Evolutionary conservation across 2,888 invertebrate species (phyloP).

Genomic region (Drosophila longiperda): DNA sequence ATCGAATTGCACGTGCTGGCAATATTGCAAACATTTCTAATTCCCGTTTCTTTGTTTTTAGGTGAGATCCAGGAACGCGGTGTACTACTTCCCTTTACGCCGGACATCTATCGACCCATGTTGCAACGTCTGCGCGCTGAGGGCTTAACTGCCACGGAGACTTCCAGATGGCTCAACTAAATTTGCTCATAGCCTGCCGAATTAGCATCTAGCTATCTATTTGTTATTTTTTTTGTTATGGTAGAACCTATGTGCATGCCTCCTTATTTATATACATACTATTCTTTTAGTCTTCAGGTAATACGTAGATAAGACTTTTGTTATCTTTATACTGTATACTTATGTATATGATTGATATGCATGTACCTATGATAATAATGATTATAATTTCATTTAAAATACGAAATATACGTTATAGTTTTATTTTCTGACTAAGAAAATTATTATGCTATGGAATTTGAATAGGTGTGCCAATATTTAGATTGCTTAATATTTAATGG

Average conservation of each 20-base stretch:
- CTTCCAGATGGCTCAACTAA: constrained; percentile 86
- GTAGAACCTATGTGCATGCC: constrained; percentile 1
- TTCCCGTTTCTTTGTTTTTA: constrained; percentile 22
- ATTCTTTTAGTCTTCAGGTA: constrained; percentile 17
- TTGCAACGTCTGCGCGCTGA: constrained; percentile 93
- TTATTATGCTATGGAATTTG: neutral
- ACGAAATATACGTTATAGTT: constrained; percentile 11
- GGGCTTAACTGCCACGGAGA: constrained; percentile 91
- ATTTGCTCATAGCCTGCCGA: neutral
- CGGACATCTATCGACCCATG: constrained; percentile 97
- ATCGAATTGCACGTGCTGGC: neutral
- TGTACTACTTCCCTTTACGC: constrained; percentile 95
- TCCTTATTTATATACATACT: constrained; percentile 36
- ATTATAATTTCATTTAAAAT: constrained; percentile 15
- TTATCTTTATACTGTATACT: constrained; percentile 37
- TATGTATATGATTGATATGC: constrained; percentile 32
- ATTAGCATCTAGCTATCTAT: constrained; percentile 3
- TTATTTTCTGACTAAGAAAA: neutral
- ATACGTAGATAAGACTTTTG: constrained; percentile 48
- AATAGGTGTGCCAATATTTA: neutral
- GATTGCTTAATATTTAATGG: neutral
- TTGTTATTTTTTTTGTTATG: constrained; percentile 6
- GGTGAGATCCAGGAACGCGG: constrained; percentile 98
- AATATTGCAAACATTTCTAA: neutral
- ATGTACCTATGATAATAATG: constrained; percentile 6